These are phyloP conservation scores for Hapalemur alaotrensis DNA, from an alignment of 2,797 vertebrate species.

Conservation along the genomic window DNA sequence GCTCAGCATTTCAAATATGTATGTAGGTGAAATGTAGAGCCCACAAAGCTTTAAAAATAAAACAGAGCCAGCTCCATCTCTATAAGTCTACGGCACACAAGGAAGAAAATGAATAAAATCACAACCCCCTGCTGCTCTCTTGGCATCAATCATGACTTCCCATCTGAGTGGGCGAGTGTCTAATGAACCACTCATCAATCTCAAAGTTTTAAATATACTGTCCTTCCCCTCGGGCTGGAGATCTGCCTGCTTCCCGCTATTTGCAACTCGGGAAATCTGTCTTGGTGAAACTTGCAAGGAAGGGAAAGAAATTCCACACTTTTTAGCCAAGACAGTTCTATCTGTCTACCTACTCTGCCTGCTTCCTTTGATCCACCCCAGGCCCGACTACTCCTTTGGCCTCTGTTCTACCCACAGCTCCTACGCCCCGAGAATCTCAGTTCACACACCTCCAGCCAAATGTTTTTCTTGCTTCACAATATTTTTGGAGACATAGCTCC, in stretches of 20 bases:
- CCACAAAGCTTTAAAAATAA: background rate
- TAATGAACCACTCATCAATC: background rate
- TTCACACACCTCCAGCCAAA: constrained; percentile 31
- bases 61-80: background rate
- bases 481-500: constrained; percentile 28
- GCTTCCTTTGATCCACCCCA: background rate
- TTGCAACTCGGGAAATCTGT: background rate
- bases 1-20: background rate
- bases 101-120: background rate
- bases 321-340: background rate
- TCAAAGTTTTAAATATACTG: background rate
- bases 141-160: background rate
- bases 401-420: background rate
- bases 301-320: background rate
- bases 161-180: background rate
- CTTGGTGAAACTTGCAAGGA: background rate
- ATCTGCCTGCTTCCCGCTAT: background rate
- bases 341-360: background rate
- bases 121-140: background rate
- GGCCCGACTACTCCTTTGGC: constrained; percentile 7
- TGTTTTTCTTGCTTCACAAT: constrained; percentile 39
- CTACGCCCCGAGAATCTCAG: background rate
- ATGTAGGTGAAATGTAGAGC: background rate
- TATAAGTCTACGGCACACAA: background rate
- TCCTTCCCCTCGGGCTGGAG: background rate